Percentiles rank a stretch among this genome's conserved stretches.
Conservation (phyloP, 2,797 vertebrate genomes). For the Synaphobranchus kaupii region DNA sequence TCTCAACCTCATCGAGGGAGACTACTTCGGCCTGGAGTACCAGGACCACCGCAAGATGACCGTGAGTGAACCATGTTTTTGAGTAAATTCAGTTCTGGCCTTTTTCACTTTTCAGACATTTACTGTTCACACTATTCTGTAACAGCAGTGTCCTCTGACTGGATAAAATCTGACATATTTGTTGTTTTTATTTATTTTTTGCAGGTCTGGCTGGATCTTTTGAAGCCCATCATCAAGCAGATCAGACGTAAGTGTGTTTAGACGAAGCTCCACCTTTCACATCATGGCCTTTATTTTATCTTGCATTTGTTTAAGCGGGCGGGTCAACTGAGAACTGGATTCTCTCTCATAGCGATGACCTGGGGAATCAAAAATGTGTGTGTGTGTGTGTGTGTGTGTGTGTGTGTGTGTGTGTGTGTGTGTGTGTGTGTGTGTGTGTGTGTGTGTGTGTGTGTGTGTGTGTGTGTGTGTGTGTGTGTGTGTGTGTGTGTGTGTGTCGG, state of each 20-base stretch:
- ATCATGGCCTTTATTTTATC: neutral
- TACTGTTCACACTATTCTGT: neutral
- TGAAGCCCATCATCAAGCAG: slow-evolving; percentile 95
- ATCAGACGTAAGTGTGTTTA: slow-evolving; percentile 85
- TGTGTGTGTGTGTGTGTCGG: too few relatives aligned
- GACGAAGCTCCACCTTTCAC: neutral
- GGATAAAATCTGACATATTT: neutral
- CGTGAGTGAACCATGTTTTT: slow-evolving; percentile 68
- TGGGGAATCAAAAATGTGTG: neutral
- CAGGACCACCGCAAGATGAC: slow-evolving; percentile 92
- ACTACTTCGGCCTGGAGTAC: slow-evolving; percentile 97
- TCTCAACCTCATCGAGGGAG: slow-evolving; percentile 94
- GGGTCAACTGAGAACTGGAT: neutral
- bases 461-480: too few relatives aligned
- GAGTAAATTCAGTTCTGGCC: neutral
- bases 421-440: too few relatives aligned
- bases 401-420: too few relatives aligned
- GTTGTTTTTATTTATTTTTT: neutral
- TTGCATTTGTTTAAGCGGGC: neutral
- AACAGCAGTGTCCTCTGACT: neutral
- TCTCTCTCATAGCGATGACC: neutral
- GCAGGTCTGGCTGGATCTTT: slow-evolving; percentile 95
- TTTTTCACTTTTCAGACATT: neutral
- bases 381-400: too few relatives aligned
- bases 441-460: too few relatives aligned